Evolutionary conservation across 1,140 invertebrate species (phyloP), one percentile per base, ranked within the genome.

Genomic region (Ceratitis capitata): DNA sequence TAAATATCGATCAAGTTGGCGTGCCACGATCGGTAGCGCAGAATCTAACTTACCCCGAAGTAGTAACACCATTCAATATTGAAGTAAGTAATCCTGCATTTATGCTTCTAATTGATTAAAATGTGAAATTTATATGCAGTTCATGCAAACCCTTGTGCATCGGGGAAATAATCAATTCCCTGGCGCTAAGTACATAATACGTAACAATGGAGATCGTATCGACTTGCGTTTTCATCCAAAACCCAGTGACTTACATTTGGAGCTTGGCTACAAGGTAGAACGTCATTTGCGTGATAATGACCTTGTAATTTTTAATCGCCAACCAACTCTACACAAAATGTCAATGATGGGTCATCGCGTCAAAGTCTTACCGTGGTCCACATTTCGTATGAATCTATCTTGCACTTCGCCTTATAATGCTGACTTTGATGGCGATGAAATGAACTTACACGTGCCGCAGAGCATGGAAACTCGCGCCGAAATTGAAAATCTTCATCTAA

Each of bases 261-360:
- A 99, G 91, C 98, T 97, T 92, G 98, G 98, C 16, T 99, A 99
- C 89, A 97, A 97, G 93, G 97, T 99, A 0, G 98, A 99, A 92
- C 92, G 98, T 56, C 98, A 99, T 93, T 97, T 99, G 89, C 94
- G 97, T 83, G 98, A 99, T 93, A 98, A 98, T 85, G 98, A 99
- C 93, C 94, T 98, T 35, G 97, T 99, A 51, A 98, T 99, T 87
- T 99, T 99, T 94, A 99, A 99, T 93, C 96, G 98, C 87, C 98
- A 99, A 89, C 98, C 98, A 0, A 99, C 98, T 5, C 94, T 99
- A 0, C 98, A 99, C 92, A 99, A 99, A 94, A 99, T 99, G 98
- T 97, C 96, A 95, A 99, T 99, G 98, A 99, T 99, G 98, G 98
- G 98, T 87, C 98, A 99, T 92, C 95, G 97, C 89, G 98, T 99